A percentile compares a stretch with the other conserved stretches of the same genome.
Conservation (phyloP, 2,888 invertebrate species). For the Pinctada fucata region DNA sequence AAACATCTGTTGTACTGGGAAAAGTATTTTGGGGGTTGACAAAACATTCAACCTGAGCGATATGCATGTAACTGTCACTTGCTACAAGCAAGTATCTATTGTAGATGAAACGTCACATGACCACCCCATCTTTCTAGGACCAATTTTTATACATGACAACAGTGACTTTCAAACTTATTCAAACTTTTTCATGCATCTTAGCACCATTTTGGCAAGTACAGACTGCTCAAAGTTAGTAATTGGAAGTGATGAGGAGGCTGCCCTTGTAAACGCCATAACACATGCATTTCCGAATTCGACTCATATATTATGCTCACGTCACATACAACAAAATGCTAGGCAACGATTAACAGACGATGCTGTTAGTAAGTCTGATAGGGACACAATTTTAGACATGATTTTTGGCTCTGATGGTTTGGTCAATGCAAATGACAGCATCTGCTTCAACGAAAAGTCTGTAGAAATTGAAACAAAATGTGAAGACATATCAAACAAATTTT, state of each 20-base stretch:
- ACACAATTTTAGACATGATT: conserved; percentile 17
- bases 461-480: not conserved
- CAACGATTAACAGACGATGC: conserved; percentile 34
- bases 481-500: not conserved
- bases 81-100: conserved; percentile 4
- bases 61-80: conserved; percentile 15
- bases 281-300: conserved; percentile 15
- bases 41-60: conserved; percentile 14
- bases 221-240: conserved; percentile 22
- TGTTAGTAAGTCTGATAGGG: not conserved
- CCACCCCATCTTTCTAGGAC: conserved; percentile 1
- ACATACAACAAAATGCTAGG: conserved; percentile 35
- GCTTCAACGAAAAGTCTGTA: not conserved
- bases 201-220: not conserved
- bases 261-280: conserved; percentile 35
- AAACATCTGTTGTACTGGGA: conserved; percentile 3
- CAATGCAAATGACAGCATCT: conserved; percentile 25
- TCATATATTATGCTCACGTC: conserved; percentile 34
- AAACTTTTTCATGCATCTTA: not conserved
- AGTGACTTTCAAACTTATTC: conserved; percentile 10
- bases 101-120: not conserved
- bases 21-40: conserved; percentile 6
- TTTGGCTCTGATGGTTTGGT: conserved; percentile 26
- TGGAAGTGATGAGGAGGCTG: conserved; percentile 37
- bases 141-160: conserved; percentile 3